Evolutionary conservation across 2,888 invertebrate genomes (phyloP).

Genomic region (Oxycera nigricornis): DNA sequence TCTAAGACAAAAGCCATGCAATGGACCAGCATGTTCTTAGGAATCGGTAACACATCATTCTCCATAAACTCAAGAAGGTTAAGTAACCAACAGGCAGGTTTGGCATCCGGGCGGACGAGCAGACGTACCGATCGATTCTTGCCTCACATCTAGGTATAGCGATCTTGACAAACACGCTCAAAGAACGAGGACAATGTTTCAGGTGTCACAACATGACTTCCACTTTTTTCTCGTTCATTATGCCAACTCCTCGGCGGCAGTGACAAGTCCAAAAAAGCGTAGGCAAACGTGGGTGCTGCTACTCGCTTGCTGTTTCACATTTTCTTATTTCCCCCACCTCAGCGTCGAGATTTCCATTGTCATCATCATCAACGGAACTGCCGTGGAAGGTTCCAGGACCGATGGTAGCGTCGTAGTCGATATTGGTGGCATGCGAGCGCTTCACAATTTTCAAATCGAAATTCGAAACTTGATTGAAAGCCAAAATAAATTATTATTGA

Average conservation of each 20-base stretch:
- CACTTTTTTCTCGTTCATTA: slow-evolving; percentile 40
- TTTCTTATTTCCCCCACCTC: slow-evolving; percentile 11
- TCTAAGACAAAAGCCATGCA: no score
- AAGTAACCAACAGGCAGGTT: not conserved
- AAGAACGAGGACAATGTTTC: slow-evolving; percentile 43
- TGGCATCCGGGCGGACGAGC: not conserved
- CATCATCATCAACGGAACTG: slow-evolving; percentile 17
- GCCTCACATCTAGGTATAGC: slow-evolving; percentile 12
- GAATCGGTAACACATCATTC: no score
- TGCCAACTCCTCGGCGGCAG: slow-evolving; percentile 15
- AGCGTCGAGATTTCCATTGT: slow-evolving; percentile 27
- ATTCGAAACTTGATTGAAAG: slow-evolving; percentile 36
- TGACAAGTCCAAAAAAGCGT: not conserved
- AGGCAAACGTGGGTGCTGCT: slow-evolving; percentile 44
- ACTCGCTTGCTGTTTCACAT: not conserved
- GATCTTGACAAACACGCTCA: slow-evolving; percentile 19
- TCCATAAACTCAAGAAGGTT: no score
- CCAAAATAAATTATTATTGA: slow-evolving; percentile 40
- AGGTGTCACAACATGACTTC: slow-evolving; percentile 47
- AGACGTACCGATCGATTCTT: not conserved
- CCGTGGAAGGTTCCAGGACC: not conserved
- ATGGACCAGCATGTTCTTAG: no score
- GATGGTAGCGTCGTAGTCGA: not conserved
- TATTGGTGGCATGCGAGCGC: slow-evolving; percentile 21
- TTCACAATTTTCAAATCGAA: slow-evolving; percentile 26